Evolutionary conservation across 2,797 vertebrate species (phyloP).

Genomic region (Mus minutoides): DNA sequence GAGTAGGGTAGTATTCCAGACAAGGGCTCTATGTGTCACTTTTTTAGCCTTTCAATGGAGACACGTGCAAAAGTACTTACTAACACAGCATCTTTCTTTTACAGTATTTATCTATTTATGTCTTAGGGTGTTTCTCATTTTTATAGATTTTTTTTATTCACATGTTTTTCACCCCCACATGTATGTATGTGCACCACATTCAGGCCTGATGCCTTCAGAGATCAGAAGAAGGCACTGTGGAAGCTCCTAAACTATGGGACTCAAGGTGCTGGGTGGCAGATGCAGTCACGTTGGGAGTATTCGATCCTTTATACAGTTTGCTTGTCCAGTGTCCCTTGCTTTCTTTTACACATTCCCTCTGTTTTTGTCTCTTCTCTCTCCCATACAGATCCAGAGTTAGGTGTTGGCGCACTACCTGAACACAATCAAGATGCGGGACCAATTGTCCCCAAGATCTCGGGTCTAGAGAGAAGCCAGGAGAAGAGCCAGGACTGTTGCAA

Average conservation of each 20-base stretch:
- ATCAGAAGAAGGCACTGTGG: not conserved
- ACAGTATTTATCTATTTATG: not conserved
- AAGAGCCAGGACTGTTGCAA: conserved; percentile 95
- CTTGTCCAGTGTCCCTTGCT: not conserved
- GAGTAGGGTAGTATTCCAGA: not conserved
- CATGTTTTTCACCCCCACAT: not conserved
- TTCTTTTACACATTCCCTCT: not conserved
- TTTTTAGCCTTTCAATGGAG: not conserved
- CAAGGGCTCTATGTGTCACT: not conserved
- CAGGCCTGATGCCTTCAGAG: not conserved
- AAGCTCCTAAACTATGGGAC: not conserved
- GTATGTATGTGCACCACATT: not conserved
- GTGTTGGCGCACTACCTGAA: conserved; percentile 90
- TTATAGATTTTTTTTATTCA: not conserved
- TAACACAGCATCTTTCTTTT: not conserved
- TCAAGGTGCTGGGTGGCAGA: not conserved
- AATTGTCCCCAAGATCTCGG: conserved; percentile 95
- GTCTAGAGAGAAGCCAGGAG: conserved; percentile 98
- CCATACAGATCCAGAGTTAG: conserved; percentile 92
- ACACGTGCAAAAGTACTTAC: not conserved
- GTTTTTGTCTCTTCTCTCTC: conserved; percentile 28
- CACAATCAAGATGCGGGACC: conserved; percentile 94
- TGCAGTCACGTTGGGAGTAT: not conserved
- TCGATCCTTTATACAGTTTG: not conserved
- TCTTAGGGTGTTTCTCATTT: not conserved